Base-by-base conservation (phyloP, 2,113 vertebrate species). In the Oreochromis spilurus region DNA sequence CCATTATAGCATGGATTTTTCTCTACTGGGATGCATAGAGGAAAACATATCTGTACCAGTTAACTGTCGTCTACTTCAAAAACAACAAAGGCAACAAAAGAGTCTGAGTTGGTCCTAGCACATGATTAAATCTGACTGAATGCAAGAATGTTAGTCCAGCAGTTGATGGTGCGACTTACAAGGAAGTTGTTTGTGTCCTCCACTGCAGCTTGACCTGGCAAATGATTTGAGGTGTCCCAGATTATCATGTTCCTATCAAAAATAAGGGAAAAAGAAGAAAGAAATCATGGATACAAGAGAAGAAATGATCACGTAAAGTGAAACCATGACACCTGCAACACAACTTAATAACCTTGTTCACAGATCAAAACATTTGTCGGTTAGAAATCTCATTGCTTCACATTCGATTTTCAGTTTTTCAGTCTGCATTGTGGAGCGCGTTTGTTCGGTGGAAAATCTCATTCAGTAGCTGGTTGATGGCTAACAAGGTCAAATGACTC, bases 401-500 rank as follows among this genome's bases (percentile, higher is more conserved):
- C 83, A 45, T 91, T 92, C 13, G 54, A 91, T 92, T 92, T 91
- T 89, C 67, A 54, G 62, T 88, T 89, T 88, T 88, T 91, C 77
- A 89, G 79, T 87, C 81, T 82, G 54, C 2, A 9, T 67, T 7
- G 19, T 45, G 43, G 4, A 79, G 17, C 7, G 45, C 43, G 67
- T 77, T 38, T 87, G 80, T 84, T 92, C 65, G 36, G 85, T 21
- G n/a, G 88, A 83, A 90, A 93, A 95, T 93, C 85, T 93, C 86
- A 95, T 95, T 93, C 89, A 82, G 89, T 53, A 52, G 81, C 81
- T 57, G 45, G 77, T 84, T 87, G 84, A 92, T 89, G 85, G 90
- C 88, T 93, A 93, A 94, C 94, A 94, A 94, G 92, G 94, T 94
- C 84, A 93, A 93, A 95, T 91, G 84, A 89, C 90, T 91, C 90